Percentiles rank a stretch among this genome's conserved stretches.
Conservation (phyloP, 2,888 invertebrate species). For the Leptura quadrifasciata region DNA sequence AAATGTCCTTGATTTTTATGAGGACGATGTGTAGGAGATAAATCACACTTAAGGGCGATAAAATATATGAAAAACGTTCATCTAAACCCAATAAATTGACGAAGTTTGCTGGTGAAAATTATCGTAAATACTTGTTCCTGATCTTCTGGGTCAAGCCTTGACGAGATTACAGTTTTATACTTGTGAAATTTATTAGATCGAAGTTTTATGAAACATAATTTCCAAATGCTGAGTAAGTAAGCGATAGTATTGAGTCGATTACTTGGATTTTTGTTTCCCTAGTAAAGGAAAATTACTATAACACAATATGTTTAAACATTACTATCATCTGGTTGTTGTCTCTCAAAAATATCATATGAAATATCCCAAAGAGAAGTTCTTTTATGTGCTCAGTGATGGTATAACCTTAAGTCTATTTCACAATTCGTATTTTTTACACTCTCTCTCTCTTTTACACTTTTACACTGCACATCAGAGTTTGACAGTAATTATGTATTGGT, state of each 20-base stretch:
- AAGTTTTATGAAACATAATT: slow-evolving; percentile 34
- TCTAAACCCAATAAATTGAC: slow-evolving; percentile 41
- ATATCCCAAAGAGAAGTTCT: too few relatives aligned
- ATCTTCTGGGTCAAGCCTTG: slow-evolving; percentile 41
- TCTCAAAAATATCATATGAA: too few relatives aligned
- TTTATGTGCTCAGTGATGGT: too few relatives aligned
- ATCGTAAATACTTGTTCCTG: slow-evolving; percentile 44
- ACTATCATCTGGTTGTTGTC: too few relatives aligned
- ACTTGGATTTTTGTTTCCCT: too few relatives aligned
- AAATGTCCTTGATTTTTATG: slow-evolving; percentile 33
- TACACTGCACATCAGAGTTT: too few relatives aligned
- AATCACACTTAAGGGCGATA: slow-evolving; percentile 36
- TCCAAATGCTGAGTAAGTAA: neutral
- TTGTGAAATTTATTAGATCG: slow-evolving; percentile 29
- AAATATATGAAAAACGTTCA: slow-evolving; percentile 32
- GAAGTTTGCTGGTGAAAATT: slow-evolving; percentile 41
- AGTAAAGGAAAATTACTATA: too few relatives aligned
- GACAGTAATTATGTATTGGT: too few relatives aligned
- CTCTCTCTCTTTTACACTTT: too few relatives aligned
- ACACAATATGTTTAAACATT: too few relatives aligned
- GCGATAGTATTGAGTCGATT: neutral
- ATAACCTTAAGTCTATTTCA: too few relatives aligned
- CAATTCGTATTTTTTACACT: too few relatives aligned
- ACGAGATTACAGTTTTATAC: slow-evolving; percentile 43
- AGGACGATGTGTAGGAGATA: slow-evolving; percentile 31